These are phyloP conservation scores for Apodemia zela DNA, from an alignment of 2,888 invertebrate species.

Conservation along the genomic window DNA sequence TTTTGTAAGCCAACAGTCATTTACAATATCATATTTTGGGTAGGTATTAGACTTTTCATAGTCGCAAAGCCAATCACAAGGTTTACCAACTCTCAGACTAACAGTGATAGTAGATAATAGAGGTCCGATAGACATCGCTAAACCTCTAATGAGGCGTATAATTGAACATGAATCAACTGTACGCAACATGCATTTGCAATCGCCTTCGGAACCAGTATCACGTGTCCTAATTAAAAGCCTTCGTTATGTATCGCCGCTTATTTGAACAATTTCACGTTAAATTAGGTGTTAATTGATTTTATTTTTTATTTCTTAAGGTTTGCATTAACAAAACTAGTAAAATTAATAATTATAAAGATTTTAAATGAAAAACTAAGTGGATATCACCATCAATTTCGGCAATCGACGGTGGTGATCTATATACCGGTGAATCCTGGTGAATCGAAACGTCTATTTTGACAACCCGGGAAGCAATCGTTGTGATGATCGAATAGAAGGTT, in stretches of 20 bases:
- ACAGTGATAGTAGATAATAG: slow-evolving; percentile 22
- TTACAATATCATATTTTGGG: not conserved
- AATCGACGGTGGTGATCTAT: too few species aligned
- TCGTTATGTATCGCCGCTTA: slow-evolving; percentile 5
- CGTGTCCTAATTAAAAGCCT: slow-evolving; percentile 15
- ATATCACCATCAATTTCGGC: too few species aligned
- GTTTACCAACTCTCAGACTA: not conserved
- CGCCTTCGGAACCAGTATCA: slow-evolving; percentile 12
- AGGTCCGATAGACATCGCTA: slow-evolving; percentile 24
- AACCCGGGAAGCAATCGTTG: too few species aligned
- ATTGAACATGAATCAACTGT: slow-evolving; percentile 26
- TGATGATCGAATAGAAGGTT: too few species aligned
- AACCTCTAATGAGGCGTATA: slow-evolving; percentile 26
- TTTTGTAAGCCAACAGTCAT: not conserved
- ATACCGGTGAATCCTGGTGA: too few species aligned
- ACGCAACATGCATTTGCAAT: slow-evolving; percentile 15
- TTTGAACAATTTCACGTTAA: slow-evolving; percentile 1
- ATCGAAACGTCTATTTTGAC: too few species aligned
- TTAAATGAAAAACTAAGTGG: too few species aligned
- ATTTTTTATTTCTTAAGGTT: not conserved
- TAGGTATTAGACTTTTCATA: not conserved
- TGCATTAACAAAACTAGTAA: too few species aligned
- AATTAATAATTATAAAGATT: too few species aligned
- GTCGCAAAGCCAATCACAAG: not conserved
- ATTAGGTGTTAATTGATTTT: not conserved